These are phyloP conservation scores for Spea hammondii DNA, from an alignment of 2,797 vertebrate species.

Conservation along the genomic window DNA sequence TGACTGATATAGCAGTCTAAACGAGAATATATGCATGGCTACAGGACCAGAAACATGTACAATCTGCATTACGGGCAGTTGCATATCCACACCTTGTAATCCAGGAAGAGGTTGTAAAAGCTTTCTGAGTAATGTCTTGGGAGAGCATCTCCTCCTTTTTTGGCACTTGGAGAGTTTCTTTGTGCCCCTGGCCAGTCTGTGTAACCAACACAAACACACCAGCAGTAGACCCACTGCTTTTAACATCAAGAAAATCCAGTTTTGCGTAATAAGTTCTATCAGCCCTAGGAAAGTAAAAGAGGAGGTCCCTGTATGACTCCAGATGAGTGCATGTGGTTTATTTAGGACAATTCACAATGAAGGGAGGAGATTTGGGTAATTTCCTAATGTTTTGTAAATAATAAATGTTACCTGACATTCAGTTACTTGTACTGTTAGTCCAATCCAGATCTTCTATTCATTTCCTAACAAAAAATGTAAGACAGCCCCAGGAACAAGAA, in stretches of 20 bases:
- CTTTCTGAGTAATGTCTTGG: background rate
- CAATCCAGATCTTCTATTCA: too few species aligned
- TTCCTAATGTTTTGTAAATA: background rate
- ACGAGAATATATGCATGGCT: too few species aligned
- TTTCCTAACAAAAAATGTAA: too few species aligned
- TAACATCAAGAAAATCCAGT: conserved; percentile 16
- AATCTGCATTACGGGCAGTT: background rate
- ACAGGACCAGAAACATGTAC: background rate
- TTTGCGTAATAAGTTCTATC: conserved; percentile 10
- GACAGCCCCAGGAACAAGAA: too few species aligned
- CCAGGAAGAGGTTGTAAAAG: background rate
- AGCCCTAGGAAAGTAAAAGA: background rate
- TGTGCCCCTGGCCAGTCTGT: background rate
- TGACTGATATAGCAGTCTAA: too few species aligned
- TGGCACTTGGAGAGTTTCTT: conserved; percentile 12
- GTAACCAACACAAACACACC: background rate
- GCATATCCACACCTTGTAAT: background rate
- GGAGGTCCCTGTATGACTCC: background rate
- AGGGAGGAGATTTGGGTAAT: conserved; percentile 6
- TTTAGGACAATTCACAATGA: background rate
- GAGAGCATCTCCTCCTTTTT: background rate
- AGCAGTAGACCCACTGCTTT: background rate
- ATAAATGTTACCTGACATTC: background rate
- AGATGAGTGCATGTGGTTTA: background rate
- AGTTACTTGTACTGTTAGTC: background rate